Evolutionary conservation across 2,888 invertebrate species (phyloP).

Genomic region (Dynastes grantii): DNA sequence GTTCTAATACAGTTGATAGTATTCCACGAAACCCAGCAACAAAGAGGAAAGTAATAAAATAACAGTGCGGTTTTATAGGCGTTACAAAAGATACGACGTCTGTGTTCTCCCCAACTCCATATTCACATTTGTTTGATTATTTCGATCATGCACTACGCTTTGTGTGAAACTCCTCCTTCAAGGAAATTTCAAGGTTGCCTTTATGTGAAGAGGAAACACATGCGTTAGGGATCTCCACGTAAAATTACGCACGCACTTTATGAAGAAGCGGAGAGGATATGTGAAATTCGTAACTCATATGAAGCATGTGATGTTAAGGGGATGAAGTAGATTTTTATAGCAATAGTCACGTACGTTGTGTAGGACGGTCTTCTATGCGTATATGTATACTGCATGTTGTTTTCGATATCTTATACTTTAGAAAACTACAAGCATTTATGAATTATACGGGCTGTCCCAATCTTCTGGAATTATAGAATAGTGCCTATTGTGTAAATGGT

Average conservation of each 20-base stretch:
- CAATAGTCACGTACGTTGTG: neutral
- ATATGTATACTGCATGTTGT: neutral
- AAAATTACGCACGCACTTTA: conserved; percentile 31
- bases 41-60: conserved; percentile 39
- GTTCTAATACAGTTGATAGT: conserved; percentile 37
- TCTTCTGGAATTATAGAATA: too few relatives aligned
- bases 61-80: conserved; percentile 38
- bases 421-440: too few relatives aligned
- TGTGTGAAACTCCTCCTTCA: conserved; percentile 19
- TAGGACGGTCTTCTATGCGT: too few relatives aligned
- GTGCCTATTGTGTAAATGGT: too few relatives aligned
- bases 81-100: conserved; percentile 40
- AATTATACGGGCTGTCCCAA: too few relatives aligned
- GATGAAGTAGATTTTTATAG: neutral
- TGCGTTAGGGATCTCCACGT: conserved; percentile 9
- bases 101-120: conserved; percentile 31
- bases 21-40: conserved; percentile 41
- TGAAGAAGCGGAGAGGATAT: conserved; percentile 21
- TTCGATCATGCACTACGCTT: conserved; percentile 28
- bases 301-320: conserved; percentile 3
- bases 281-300: conserved; percentile 20
- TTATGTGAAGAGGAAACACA: conserved; percentile 25
- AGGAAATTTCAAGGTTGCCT: conserved; percentile 38
- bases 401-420: neutral
- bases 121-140: conserved; percentile 38